A percentile compares a stretch with the other conserved stretches of the same genome.
Conservation (phyloP, 2,113 vertebrate genomes). For the Sigmodon hispidus region DNA sequence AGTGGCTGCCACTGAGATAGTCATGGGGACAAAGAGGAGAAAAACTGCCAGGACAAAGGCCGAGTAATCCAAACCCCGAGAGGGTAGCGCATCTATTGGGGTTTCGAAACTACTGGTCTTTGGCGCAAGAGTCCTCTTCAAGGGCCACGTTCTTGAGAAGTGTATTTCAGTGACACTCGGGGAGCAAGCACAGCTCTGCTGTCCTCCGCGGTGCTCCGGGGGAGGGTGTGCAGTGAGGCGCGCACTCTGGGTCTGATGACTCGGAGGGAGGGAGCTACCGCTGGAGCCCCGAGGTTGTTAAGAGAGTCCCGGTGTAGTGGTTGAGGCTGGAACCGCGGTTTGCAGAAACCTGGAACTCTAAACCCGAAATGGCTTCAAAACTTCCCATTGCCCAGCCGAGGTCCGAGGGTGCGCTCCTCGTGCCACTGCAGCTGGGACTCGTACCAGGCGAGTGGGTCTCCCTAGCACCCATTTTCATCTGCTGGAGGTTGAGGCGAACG, state of each 20-base stretch:
- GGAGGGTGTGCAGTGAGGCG: not conserved
- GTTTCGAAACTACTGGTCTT: slow-evolving; percentile 26
- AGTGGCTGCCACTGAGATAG: not conserved
- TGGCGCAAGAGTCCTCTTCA: not conserved
- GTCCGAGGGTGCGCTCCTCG: not conserved
- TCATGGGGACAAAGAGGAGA: slow-evolving; percentile 28
- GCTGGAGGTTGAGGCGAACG: not conserved
- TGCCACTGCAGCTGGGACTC: not conserved
- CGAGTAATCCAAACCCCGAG: slow-evolving; percentile 65
- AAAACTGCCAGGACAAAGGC: slow-evolving; percentile 35
- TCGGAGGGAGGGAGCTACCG: not conserved
- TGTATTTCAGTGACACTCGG: not conserved
- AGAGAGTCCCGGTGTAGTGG: not conserved
- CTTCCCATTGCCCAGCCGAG: not conserved
- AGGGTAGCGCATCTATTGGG: slow-evolving; percentile 84
- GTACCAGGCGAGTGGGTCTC: too few species aligned
- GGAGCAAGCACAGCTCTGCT: not conserved
- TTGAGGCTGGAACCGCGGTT: not conserved
- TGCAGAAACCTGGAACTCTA: not conserved
- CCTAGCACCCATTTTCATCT: not conserved
- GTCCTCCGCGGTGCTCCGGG: not conserved
- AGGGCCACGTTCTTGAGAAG: not conserved
- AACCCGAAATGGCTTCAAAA: not conserved
- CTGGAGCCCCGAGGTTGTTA: fast-evolving
- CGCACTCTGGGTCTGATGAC: not conserved